These are phyloP conservation scores for Morpho helenor DNA, from an alignment of 2,888 invertebrate species.

Conservation along the genomic window DNA sequence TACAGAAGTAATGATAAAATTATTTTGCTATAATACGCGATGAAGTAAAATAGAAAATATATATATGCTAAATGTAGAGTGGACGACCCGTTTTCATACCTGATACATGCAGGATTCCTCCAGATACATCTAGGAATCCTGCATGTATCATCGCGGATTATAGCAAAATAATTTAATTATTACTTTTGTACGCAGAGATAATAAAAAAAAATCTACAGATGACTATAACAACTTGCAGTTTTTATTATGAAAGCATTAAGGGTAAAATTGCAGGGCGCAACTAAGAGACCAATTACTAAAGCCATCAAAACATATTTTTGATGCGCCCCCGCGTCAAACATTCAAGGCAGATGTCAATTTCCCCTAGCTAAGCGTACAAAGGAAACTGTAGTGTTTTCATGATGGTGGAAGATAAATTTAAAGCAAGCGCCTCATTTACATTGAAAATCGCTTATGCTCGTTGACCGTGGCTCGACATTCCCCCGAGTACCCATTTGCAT, in stretches of 20 bases:
- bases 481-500: slow-evolving; percentile 58
- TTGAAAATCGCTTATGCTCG: slow-evolving; percentile 55
- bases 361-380: slow-evolving; percentile 6
- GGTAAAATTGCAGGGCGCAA: neutral
- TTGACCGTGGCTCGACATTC: slow-evolving; percentile 45
- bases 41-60: no score
- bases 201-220: no score
- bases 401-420: slow-evolving; percentile 44
- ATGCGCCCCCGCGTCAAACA: neutral
- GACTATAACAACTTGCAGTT: no score
- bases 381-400: slow-evolving; percentile 14
- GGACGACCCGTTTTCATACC: no score
- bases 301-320: neutral
- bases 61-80: no score
- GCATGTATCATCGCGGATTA: no score
- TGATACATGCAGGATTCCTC: no score
- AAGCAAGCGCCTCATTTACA: slow-evolving; percentile 57
- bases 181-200: no score
- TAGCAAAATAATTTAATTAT: no score
- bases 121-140: no score
- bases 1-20: no score
- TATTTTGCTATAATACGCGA: no score
- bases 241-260: neutral
- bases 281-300: neutral
- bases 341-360: slow-evolving; percentile 16